Conservation (phyloP, 2,797 vertebrate genomes). For the Myotis vivesi region DNA sequence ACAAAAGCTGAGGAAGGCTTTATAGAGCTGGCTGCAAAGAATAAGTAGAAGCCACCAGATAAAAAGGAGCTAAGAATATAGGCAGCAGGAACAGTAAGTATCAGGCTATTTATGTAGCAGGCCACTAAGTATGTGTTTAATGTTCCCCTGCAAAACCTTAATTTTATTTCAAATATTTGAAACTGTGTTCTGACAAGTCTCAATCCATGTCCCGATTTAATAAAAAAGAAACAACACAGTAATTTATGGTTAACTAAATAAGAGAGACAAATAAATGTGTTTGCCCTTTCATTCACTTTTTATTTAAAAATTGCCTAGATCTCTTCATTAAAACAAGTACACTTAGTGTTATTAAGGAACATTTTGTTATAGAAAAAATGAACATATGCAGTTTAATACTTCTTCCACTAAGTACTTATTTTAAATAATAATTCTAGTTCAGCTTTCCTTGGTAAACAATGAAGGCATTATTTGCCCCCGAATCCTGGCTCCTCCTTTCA, state of each 20-base stretch:
- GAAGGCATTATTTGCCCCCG: background rate
- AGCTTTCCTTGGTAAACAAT: background rate
- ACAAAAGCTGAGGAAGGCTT: background rate
- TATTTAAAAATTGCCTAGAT: background rate
- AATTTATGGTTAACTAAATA: background rate
- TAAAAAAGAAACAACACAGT: background rate
- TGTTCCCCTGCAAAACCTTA: background rate
- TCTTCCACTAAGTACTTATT: background rate
- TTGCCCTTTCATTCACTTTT: background rate
- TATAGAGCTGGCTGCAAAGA: background rate
- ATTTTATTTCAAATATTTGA: background rate
- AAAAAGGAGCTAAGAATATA: background rate
- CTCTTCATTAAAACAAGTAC: background rate
- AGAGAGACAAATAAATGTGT: background rate
- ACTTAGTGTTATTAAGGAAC: background rate
- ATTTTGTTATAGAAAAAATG: background rate
- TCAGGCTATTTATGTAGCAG: background rate
- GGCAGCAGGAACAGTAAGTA: background rate
- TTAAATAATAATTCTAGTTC: background rate
- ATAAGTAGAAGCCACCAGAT: background rate
- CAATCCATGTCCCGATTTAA: background rate
- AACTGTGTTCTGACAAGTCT: background rate
- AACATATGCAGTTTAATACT: background rate
- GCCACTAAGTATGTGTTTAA: background rate
- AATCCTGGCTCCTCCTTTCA: background rate